Evolutionary conservation across 2,113 vertebrate species (phyloP).

Genomic region (Clupea harengus): DNA sequence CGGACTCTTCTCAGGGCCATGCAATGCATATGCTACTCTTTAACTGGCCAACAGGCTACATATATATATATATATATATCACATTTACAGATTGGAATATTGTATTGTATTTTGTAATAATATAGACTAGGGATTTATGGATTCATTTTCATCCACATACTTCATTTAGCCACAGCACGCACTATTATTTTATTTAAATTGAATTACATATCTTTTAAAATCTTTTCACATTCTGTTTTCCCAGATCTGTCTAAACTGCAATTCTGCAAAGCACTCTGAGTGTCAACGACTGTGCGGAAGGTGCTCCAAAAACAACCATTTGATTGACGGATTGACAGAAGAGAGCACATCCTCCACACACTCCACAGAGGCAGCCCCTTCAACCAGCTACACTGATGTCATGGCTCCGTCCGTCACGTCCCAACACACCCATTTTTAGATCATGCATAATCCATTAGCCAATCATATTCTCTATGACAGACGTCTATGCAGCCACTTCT

Average conservation of each 20-base stretch:
- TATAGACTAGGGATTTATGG: neutral
- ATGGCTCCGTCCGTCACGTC: neutral
- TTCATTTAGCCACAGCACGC: neutral
- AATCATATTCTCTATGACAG: neutral
- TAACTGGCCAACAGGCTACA: neutral
- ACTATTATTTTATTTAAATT: too few relatives aligned
- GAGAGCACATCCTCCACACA: neutral
- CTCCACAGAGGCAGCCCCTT: neutral
- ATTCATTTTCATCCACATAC: neutral
- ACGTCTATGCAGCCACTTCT: neutral
- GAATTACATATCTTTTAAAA: neutral
- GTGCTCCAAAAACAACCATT: neutral
- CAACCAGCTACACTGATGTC: neutral
- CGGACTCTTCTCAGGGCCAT: neutral
- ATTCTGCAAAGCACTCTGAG: neutral
- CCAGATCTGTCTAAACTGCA: neutral
- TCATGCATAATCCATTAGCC: neutral
- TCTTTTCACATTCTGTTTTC: neutral
- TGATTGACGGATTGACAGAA: neutral
- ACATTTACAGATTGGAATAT: neutral
- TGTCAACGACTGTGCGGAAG: neutral
- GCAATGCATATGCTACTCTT: neutral
- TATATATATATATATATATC: neutral
- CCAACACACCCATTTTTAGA: neutral
- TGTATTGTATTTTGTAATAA: too few relatives aligned